These are phyloP conservation scores for Anastrepha obliqua DNA, from an alignment of 1,140 invertebrate genomes.

Conservation along the genomic window DNA sequence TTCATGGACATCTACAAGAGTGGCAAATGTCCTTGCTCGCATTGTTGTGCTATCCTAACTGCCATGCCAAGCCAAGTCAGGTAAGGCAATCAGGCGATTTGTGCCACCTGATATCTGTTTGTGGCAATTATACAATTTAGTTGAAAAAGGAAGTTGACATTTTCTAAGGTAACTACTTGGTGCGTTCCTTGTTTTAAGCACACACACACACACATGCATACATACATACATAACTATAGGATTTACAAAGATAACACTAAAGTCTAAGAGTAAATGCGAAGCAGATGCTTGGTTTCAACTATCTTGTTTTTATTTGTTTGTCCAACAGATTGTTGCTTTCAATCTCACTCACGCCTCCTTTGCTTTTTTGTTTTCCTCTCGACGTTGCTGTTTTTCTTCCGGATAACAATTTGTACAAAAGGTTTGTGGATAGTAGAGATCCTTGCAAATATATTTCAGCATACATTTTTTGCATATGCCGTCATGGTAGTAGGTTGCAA, in stretches of 20 bases:
- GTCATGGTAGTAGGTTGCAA: background rate
- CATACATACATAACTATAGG: too few relatives aligned
- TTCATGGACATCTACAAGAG: background rate
- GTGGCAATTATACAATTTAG: constrained; percentile 35
- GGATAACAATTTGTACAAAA: constrained; percentile 8
- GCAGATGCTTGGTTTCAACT: background rate
- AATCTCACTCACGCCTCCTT: background rate
- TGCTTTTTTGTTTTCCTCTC: too few relatives aligned
- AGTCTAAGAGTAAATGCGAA: background rate
- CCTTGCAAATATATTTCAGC: background rate
- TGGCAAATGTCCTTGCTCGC: background rate
- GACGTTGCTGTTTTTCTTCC: background rate
- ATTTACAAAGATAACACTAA: too few relatives aligned
- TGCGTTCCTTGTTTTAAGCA: background rate
- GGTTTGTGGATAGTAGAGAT: background rate
- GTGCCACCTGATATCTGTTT: constrained; percentile 40
- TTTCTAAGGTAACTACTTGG: background rate
- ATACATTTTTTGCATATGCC: background rate
- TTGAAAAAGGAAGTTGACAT: constrained; percentile 21
- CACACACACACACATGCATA: too few relatives aligned
- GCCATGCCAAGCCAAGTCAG: background rate
- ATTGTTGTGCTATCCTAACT: background rate
- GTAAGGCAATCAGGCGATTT: constrained; percentile 17
- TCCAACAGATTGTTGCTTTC: background rate
- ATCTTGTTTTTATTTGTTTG: too few relatives aligned